Percentiles rank a stretch among this genome's conserved stretches.
Evolutionary conservation across 2,888 invertebrate genomes (phyloP).

Genomic region (Thecocarcelia acutangulata): DNA sequence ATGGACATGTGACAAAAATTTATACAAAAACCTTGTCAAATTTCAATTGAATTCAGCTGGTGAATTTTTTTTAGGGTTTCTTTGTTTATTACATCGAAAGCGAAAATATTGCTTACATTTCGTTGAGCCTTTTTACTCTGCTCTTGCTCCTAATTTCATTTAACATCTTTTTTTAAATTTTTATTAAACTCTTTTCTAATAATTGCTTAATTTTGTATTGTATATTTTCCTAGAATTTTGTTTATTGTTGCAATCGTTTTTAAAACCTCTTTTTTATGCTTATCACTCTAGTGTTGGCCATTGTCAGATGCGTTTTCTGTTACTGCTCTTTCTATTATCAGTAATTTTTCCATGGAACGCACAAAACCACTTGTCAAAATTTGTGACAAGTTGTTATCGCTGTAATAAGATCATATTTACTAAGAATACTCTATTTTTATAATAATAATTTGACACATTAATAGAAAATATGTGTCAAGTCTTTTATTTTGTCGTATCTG

Average conservation of each 20-base stretch:
- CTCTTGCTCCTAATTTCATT: neutral
- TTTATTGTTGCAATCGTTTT: neutral
- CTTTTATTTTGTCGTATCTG: no score
- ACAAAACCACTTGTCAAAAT: conserved; percentile 69
- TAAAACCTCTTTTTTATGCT: conserved; percentile 30
- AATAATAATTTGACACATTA: conserved; percentile 2
- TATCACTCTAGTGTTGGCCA: conserved; percentile 28
- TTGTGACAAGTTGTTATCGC: conserved; percentile 69
- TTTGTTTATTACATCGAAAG: neutral
- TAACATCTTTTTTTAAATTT: conserved; percentile 5
- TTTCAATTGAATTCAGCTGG: no score
- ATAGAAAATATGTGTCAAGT: no score
- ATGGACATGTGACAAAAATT: conserved; percentile 64
- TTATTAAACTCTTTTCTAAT: conserved; percentile 4
- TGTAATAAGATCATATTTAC: conserved; percentile 35
- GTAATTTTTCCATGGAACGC: conserved; percentile 37
- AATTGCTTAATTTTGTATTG: conserved; percentile 34
- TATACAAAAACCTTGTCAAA: neutral
- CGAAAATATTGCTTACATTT: neutral
- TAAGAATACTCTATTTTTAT: neutral
- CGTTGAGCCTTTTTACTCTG: neutral
- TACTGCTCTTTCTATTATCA: conserved; percentile 1
- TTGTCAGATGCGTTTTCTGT: neutral
- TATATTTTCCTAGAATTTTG: conserved; percentile 44
- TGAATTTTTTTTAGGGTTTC: neutral